phyloP scores from a whole-genome alignment of 1,140 invertebrate genomes.

The Streblospio benedicti region DNA sequence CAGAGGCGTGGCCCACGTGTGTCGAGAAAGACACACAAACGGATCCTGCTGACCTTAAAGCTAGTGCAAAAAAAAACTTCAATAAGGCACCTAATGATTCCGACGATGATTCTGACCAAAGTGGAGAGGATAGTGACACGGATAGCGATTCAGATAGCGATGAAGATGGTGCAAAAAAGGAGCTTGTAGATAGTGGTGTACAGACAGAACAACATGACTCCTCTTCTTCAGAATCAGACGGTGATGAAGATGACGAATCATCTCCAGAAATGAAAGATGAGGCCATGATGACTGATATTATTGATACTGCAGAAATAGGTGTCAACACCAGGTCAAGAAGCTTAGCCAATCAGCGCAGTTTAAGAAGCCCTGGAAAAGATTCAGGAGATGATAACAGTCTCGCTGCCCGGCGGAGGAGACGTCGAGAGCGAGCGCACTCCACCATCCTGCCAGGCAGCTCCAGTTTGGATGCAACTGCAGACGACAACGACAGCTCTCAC shows the following conservation, averaged over 20 bases:
- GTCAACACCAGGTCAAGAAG: constrained; percentile 38
- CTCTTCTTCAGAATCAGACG: background rate
- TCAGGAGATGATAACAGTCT: constrained; percentile 8
- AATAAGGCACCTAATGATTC: background rate
- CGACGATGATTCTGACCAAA: constrained; percentile 17
- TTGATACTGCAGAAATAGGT: constrained; percentile 34
- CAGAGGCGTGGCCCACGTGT: background rate
- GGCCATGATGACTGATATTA: constrained; percentile 31
- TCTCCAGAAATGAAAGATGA: constrained; percentile 17
- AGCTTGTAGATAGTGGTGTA: background rate
- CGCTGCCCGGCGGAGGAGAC: constrained; percentile 8
- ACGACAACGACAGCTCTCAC: background rate
- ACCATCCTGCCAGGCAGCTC: background rate
- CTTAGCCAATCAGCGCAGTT: constrained; percentile 19
- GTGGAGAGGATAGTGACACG: constrained; percentile 11
- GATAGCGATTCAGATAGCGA: constrained; percentile 17
- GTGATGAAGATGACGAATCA: constrained; percentile 15
- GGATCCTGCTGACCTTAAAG: background rate
- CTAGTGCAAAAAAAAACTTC: background rate
- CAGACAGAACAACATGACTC: constrained; percentile 6
- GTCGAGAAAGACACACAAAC: constrained; percentile 5
- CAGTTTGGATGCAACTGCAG: background rate
- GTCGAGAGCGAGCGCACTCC: constrained; percentile 10
- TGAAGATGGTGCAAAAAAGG: constrained; percentile 10
- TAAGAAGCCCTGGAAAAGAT: constrained; percentile 16